Percentiles rank a stretch among this genome's conserved stretches.
Conservation (phyloP, 2,797 vertebrate genomes). For the Labeo calbasu region DNA sequence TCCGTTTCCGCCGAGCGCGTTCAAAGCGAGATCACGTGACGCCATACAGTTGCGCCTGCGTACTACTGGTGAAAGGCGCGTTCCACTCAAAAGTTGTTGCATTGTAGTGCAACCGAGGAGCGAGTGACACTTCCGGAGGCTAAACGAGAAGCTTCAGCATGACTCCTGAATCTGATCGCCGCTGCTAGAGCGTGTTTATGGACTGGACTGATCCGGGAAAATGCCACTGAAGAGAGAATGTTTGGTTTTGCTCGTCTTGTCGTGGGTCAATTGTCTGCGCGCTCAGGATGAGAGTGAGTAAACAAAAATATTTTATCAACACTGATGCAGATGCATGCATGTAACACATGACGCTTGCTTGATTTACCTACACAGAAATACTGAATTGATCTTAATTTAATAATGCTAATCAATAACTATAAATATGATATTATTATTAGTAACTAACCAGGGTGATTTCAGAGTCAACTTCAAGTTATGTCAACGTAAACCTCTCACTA, state of each 20-base stretch:
- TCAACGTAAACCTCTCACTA: not conserved
- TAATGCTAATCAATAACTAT: not conserved
- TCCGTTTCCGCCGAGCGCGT: constrained; percentile 11
- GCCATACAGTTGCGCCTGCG: not conserved
- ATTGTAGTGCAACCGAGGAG: not conserved
- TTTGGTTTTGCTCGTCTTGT: constrained; percentile 28
- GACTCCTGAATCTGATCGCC: not conserved
- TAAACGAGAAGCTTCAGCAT: not conserved
- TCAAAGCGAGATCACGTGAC: constrained; percentile 27
- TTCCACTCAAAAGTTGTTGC: constrained; percentile 1
- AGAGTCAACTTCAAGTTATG: not conserved
- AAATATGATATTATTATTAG: not conserved
- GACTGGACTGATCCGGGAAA: not conserved
- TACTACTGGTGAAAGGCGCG: not conserved
- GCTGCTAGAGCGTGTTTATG: constrained; percentile 2
- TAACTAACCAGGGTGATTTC: not conserved
- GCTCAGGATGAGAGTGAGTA: constrained; percentile 56
- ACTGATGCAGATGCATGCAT: not conserved
- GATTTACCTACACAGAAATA: not conserved
- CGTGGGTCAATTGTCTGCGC: constrained; percentile 15
- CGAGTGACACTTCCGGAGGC: constrained; percentile 23
- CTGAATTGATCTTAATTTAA: not conserved
- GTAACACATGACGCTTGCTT: not conserved
- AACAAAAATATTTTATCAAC: not conserved
- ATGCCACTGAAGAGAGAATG: constrained; percentile 31